Evolutionary conservation across 2,888 invertebrate genomes (phyloP).

Genomic region (Calameuta pallipes): DNA sequence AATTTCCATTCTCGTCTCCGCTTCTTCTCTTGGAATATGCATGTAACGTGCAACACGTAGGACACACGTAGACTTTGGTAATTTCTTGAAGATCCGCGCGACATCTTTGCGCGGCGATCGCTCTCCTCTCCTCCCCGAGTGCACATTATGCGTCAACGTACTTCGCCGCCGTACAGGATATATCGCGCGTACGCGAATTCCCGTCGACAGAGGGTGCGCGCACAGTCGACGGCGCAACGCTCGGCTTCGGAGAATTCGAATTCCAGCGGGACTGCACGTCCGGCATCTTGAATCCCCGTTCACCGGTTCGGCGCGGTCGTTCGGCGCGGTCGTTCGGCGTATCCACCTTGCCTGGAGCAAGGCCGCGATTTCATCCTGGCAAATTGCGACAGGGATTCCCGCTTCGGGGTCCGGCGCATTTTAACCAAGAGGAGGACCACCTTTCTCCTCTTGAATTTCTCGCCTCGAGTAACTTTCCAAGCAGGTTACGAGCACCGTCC

Average conservation of each 20-base stretch:
- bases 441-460: conserved; percentile 49
- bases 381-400: conserved; percentile 45
- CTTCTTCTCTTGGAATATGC: background rate
- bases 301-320: background rate
- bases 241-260: background rate
- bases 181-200: background rate
- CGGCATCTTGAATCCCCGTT: background rate
- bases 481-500: background rate
- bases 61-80: background rate
- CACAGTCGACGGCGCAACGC: background rate
- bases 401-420: conserved; percentile 17
- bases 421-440: conserved; percentile 28
- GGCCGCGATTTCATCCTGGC: conserved; percentile 55
- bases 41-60: background rate
- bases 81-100: background rate
- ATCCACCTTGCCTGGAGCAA: conserved; percentile 58
- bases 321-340: background rate
- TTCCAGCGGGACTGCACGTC: background rate
- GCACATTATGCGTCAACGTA: background rate
- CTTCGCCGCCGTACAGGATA: background rate
- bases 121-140: background rate
- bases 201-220: no score
- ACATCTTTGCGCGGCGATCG: background rate
- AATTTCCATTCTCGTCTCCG: no score
- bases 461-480: conserved; percentile 35